A percentile compares a stretch with the other conserved stretches of the same genome.
Conservation (phyloP, 2,888 invertebrate genomes). For the Thumatha senex region DNA sequence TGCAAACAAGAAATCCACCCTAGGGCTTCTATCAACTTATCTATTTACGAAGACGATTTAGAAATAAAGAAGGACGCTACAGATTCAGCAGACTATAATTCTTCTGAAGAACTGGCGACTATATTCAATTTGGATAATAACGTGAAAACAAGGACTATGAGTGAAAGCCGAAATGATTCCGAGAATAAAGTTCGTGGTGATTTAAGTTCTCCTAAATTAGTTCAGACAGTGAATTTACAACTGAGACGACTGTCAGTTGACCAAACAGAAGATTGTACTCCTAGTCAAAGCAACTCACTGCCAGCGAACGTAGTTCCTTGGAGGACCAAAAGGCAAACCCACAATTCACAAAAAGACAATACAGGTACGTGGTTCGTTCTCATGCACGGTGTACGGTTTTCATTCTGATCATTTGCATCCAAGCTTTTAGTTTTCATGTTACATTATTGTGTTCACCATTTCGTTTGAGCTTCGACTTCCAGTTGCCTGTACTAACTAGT, state of each 20-base stretch:
- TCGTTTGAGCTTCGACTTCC: constrained; percentile 10
- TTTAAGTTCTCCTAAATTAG: constrained; percentile 76
- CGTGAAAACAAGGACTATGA: constrained; percentile 37
- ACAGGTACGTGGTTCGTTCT: constrained; percentile 77
- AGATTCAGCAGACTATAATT: constrained; percentile 85
- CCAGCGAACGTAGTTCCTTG: constrained; percentile 76
- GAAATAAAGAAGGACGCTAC: constrained; percentile 65
- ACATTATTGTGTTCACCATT: constrained; percentile 30
- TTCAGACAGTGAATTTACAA: constrained; percentile 74
- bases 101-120: constrained; percentile 85
- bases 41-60: constrained; percentile 74
- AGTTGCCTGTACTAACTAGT: constrained; percentile 37
- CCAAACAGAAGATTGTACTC: constrained; percentile 59
- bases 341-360: constrained; percentile 75
- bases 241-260: constrained; percentile 71
- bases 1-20: constrained; percentile 49
- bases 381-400: constrained; percentile 77
- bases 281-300: constrained; percentile 78
- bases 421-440: constrained; percentile 45
- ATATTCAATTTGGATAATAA: constrained; percentile 80
- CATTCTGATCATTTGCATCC: constrained; percentile 75
- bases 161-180: constrained; percentile 42
- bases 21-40: constrained; percentile 68
- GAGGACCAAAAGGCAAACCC: constrained; percentile 74
- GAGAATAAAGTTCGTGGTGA: constrained; percentile 59